Percentiles rank a stretch among this genome's conserved stretches.
Conservation (phyloP, 1,140 invertebrate genomes). For the Diorhabda elongata region DNA sequence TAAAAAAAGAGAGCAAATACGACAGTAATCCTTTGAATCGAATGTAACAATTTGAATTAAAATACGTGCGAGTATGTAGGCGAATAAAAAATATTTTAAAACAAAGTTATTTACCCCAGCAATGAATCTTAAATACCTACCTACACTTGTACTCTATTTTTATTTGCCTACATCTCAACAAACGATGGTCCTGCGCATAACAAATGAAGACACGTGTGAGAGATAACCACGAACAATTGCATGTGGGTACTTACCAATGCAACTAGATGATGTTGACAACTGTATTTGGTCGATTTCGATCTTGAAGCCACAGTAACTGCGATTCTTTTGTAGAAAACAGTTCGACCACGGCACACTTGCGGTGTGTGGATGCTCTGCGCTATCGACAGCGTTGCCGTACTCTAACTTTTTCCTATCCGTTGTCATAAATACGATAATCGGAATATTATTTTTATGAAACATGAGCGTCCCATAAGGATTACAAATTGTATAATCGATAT, state of each 20-base stretch:
- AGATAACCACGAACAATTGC: constrained; percentile 29
- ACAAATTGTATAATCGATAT: not conserved
- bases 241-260: constrained; percentile 37
- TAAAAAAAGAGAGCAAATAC: no score
- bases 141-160: not conserved
- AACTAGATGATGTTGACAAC: constrained; percentile 32
- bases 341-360: not conserved
- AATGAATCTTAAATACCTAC: not conserved
- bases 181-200: constrained; percentile 28
- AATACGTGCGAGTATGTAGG: not conserved
- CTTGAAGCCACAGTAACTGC: constrained; percentile 16
- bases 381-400: constrained; percentile 20
- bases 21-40: not conserved
- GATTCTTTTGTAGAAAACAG: constrained; percentile 8
- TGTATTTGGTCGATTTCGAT: constrained; percentile 35
- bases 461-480: not conserved
- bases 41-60: not conserved
- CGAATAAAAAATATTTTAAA: not conserved
- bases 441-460: not conserved
- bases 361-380: constrained; percentile 6
- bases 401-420: constrained; percentile 23
- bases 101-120: not conserved
- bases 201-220: constrained; percentile 33
- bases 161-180: constrained; percentile 13
- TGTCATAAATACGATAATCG: not conserved